Evolutionary conservation across 1,140 invertebrate genomes (phyloP), one percentile per base, ranked within the genome.

Genomic region (Gyrodactylus salaris): DNA sequence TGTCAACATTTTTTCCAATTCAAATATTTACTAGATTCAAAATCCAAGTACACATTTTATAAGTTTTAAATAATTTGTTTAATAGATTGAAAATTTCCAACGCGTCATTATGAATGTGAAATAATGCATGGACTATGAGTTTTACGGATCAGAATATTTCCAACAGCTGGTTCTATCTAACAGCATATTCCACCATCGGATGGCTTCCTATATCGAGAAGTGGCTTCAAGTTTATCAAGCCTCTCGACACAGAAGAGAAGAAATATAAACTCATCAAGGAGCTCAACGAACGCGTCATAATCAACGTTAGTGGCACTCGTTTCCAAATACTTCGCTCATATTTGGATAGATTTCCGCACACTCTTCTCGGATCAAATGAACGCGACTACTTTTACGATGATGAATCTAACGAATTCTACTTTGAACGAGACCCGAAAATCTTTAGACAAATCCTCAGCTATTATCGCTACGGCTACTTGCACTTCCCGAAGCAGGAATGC

Each of bases 251-350:
- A n/a, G 7, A 7, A 54, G n/a, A 54, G n/a, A 54, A 54, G 34
- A 7, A n/a, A 16, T n/a, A 54, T 16, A 7, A 54, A 16, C 34
- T 54, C n/a, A 54, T 54, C 34, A n/a, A 54, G n/a, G 34, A 54
- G n/a, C n/a, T 54, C 34, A 54, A 54, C 34, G 34, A 54, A 54
- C 79, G 78, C 75, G 73, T 73, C 25, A 21, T 73, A 1, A 83
- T 84, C 74, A 84, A 84, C 77, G 83, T 85, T 25, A 83, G 82
- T 72, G 85, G 94, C 1, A 84, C 91, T 25, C 85, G 89, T n/a
- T 99, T 98, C 82, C 94, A 98, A 83, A 97, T 92, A 27, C 98
- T 93, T 93, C 84, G 91, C 73, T 97, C 96, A 81, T 98, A 91
- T 21, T 84, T 95, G 20, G 91, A 95, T 78, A 94, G 94, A 80